These are phyloP conservation scores for Drosophila prolongata DNA, from an alignment of 2,888 invertebrate genomes.

Conservation along the genomic window DNA sequence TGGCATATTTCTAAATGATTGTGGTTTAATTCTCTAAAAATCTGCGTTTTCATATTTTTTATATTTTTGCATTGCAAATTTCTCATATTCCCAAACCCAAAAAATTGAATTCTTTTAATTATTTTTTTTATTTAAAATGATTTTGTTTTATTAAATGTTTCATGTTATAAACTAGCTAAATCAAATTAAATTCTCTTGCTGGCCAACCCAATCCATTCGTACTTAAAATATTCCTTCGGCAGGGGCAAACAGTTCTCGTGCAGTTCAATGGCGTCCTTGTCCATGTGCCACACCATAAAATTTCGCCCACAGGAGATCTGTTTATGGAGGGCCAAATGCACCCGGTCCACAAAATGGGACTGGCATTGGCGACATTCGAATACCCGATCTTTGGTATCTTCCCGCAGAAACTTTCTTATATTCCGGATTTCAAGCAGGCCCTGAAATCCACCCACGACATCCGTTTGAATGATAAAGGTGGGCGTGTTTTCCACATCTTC, in stretches of 20 bases:
- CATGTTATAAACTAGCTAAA: too few species aligned
- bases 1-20: too few species aligned
- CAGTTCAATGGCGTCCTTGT: conserved; percentile 50
- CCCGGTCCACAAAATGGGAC: conserved; percentile 42
- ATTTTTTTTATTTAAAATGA: too few species aligned
- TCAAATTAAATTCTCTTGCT: conserved; percentile 3
- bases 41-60: too few species aligned
- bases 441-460: conserved; percentile 55
- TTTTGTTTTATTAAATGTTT: too few species aligned
- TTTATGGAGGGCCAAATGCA: conserved; percentile 54
- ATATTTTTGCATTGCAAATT: too few species aligned
- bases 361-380: conserved; percentile 55
- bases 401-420: conserved; percentile 48
- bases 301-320: conserved; percentile 59
- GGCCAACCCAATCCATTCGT: conserved; percentile 57
- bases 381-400: conserved; percentile 37
- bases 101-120: too few species aligned
- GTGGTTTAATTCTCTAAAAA: too few species aligned
- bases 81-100: too few species aligned
- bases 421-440: conserved; percentile 56
- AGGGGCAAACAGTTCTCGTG: conserved; percentile 85
- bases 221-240: conserved; percentile 56
- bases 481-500: conserved; percentile 50
- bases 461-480: conserved; percentile 60
- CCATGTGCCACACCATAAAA: conserved; percentile 47